phyloP scores from a whole-genome alignment of 2,888 invertebrate genomes.

The Steromphala cineraria region DNA sequence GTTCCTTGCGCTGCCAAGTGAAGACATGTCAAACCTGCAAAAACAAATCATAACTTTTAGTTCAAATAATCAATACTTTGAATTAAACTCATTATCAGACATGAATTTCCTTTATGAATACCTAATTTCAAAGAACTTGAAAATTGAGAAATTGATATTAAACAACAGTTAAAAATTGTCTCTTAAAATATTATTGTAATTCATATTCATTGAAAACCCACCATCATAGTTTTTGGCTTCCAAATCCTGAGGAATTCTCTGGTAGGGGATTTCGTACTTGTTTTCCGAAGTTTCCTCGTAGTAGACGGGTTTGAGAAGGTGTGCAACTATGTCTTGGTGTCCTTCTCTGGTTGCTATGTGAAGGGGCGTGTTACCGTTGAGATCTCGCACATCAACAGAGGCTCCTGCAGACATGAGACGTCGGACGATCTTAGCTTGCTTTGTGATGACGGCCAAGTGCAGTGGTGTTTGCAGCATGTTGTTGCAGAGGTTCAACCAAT shows the following conservation, averaged over 20 bases:
- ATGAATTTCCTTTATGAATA: too few species aligned
- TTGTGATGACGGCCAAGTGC: constrained; percentile 89
- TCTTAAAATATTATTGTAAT: too few species aligned
- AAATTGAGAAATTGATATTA: too few species aligned
- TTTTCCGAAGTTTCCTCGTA: constrained; percentile 68
- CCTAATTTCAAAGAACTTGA: too few species aligned
- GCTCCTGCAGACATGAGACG: constrained; percentile 89
- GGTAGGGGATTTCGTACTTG: constrained; percentile 75
- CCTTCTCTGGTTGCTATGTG: constrained; percentile 88
- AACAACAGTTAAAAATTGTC: too few species aligned
- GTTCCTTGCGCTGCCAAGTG: constrained; percentile 2
- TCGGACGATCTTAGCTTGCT: constrained; percentile 84
- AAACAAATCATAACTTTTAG: background rate
- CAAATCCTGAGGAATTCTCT: constrained; percentile 79
- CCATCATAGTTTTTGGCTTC: constrained; percentile 86
- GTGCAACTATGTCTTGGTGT: constrained; percentile 83
- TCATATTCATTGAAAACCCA: background rate
- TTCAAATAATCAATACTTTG: too few species aligned
- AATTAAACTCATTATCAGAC: too few species aligned
- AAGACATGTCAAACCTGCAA: constrained; percentile 79
- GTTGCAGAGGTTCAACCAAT: constrained; percentile 87
- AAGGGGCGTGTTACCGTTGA: constrained; percentile 88
- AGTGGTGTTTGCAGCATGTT: constrained; percentile 86
- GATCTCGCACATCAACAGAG: constrained; percentile 80
- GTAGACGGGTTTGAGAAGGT: constrained; percentile 79